Conservation (phyloP, 2,797 vertebrate genomes). For the Apogon hyalosoma region DNA sequence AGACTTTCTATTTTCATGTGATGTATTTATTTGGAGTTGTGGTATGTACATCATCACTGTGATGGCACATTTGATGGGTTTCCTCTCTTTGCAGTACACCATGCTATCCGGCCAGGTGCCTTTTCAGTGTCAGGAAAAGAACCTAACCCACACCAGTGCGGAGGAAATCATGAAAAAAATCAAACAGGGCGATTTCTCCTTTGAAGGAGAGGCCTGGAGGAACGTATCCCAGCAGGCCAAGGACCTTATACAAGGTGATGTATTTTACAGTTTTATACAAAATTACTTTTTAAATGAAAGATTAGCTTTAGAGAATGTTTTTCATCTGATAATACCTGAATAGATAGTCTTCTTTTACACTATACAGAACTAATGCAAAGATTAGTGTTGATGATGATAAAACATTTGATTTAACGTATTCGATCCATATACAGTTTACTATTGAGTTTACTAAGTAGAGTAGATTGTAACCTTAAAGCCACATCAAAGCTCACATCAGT, state of each 20-base stretch:
- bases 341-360: too few relatives aligned
- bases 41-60: not conserved
- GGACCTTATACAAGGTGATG: constrained; percentile 95
- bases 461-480: not conserved
- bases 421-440: too few relatives aligned
- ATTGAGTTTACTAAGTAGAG: too few relatives aligned
- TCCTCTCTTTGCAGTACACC: constrained; percentile 88
- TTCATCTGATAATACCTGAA: too few relatives aligned
- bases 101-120: constrained; percentile 99
- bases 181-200: constrained; percentile 97
- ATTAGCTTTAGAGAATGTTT: not conserved
- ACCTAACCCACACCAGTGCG: constrained; percentile 91
- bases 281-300: not conserved
- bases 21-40: not conserved
- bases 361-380: too few relatives aligned
- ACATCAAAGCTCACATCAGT: constrained; percentile 10
- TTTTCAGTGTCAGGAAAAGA: constrained; percentile 96
- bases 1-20: too few relatives aligned
- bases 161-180: constrained; percentile 99
- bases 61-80: constrained; percentile 1
- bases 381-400: too few relatives aligned
- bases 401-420: too few relatives aligned
- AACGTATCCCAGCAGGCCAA: constrained; percentile 97
- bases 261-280: not conserved
- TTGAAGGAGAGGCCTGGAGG: constrained; percentile 96